A percentile compares a stretch with the other conserved stretches of the same genome.
Conservation (phyloP, 2,797 vertebrate species). For the Zalophus californianus region DNA sequence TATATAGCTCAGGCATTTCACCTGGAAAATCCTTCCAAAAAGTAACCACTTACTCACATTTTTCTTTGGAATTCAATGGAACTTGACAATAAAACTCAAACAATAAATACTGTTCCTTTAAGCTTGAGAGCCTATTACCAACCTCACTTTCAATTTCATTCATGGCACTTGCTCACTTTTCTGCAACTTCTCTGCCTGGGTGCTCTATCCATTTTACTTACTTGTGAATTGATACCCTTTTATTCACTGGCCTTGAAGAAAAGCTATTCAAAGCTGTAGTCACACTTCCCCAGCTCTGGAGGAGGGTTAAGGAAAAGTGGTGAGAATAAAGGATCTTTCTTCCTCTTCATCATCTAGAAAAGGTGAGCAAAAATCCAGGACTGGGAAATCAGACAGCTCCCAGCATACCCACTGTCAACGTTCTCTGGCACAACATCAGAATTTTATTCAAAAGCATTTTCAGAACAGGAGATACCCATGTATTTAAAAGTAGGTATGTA, state of each 20-base stretch:
- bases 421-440: neutral
- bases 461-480: neutral
- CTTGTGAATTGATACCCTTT: neutral
- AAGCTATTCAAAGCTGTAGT: neutral
- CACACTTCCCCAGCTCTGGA: neutral
- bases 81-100: neutral
- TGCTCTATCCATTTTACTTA: neutral
- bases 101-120: neutral
- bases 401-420: neutral
- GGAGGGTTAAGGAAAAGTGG: neutral
- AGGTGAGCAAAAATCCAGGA: neutral
- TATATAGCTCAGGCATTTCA: slow-evolving; percentile 5
- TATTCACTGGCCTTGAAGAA: neutral
- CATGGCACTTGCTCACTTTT: neutral
- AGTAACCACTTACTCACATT: neutral
- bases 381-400: neutral
- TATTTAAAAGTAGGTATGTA: slow-evolving; percentile 35
- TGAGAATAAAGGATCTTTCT: neutral
- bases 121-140: neutral
- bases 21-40: slow-evolving; percentile 27
- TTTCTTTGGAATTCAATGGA: slow-evolving; percentile 37
- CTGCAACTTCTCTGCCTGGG: neutral
- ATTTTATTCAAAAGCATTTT: slow-evolving; percentile 46
- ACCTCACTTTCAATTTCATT: neutral
- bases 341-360: neutral